Base-by-base conservation (phyloP, 2,888 invertebrate species). In the Eilema griseolum region DNA sequence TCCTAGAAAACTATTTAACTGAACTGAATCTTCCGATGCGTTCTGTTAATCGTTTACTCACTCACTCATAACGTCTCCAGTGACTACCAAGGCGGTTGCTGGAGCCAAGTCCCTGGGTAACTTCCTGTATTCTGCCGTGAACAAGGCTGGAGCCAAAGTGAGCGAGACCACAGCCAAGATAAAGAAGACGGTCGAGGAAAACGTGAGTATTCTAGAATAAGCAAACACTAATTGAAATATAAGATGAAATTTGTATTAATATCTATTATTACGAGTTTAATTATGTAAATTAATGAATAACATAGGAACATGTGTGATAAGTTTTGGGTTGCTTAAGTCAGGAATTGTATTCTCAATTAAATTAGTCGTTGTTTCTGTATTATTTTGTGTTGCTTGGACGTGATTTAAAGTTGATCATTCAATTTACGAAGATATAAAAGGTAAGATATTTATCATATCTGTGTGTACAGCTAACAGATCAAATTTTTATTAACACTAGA, bases 151-250 rank as follows among this genome's bases (percentile, higher is more conserved):
- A 56, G 98, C 98, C 88, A 98, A 97, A 83, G 98, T 98, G 78
- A 98, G 97, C 91, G 98, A 98, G 93, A 98, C 98, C 73, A 97
- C 98, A 81, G 98, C 97, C 82, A 98, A 99, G 95, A 98, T 99
- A 88, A 99, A 99, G 96, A 98, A 99, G 94, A 98, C 98, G 84
- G 99, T 99, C 82, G 99, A 99, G 94, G 98, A 99, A 95, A 99
- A 98, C 94, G 98, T 98, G 93, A 97, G 98, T 97, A 90, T 59
- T 64, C 64, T 74, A 63, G 28, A n/a, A 10, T 24, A 69, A n/a
- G 16, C 20, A 20, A 57, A 24, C 12, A 23, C 24, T 57, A 24
- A 23, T 57, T 57, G 4, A n/a, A 2, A 12, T 23, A 57, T 24
- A 57, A 7, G 23, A n/a, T 23, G 7, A 57, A 12, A 20, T 46